Percentiles rank a stretch among this genome's conserved stretches.
phyloP scores from a whole-genome alignment of 2,113 vertebrate genomes.

The Neotragus pygmaeus region DNA sequence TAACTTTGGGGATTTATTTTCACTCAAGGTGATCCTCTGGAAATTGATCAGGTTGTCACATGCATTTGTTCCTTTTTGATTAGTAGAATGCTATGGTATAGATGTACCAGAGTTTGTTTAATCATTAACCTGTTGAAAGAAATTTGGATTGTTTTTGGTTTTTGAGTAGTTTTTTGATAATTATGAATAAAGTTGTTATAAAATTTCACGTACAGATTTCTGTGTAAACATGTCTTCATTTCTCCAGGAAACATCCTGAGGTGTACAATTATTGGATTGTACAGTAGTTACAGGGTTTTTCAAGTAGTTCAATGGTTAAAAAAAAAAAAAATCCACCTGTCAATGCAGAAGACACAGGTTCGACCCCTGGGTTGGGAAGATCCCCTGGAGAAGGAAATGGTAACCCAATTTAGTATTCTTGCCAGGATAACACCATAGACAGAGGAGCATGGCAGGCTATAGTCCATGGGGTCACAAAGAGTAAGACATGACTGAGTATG shows the following conservation, averaged over 20 bases:
- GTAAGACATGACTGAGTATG: background rate
- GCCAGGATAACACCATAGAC: background rate
- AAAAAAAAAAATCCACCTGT: background rate
- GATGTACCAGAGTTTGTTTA: background rate
- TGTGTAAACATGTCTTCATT: background rate
- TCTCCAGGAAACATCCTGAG: background rate
- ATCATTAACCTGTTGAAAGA: background rate
- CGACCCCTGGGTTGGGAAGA: background rate
- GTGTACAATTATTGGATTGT: background rate
- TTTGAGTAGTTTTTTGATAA: background rate
- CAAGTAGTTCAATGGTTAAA: background rate
- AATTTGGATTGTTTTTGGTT: background rate
- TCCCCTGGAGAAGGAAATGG: background rate
- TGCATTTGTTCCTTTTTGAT: background rate
- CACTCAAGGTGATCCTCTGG: background rate
- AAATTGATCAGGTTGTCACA: background rate
- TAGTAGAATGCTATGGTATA: background rate
- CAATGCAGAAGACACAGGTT: background rate
- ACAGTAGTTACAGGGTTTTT: background rate
- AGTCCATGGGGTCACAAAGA: background rate
- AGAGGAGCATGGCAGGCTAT: background rate
- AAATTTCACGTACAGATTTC: background rate
- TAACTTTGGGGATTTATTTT: background rate
- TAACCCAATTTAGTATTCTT: background rate
- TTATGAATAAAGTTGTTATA: background rate